Percentiles rank a stretch among this genome's conserved stretches.
Conservation (phyloP, 2,797 vertebrate genomes). For the Manis javanica region DNA sequence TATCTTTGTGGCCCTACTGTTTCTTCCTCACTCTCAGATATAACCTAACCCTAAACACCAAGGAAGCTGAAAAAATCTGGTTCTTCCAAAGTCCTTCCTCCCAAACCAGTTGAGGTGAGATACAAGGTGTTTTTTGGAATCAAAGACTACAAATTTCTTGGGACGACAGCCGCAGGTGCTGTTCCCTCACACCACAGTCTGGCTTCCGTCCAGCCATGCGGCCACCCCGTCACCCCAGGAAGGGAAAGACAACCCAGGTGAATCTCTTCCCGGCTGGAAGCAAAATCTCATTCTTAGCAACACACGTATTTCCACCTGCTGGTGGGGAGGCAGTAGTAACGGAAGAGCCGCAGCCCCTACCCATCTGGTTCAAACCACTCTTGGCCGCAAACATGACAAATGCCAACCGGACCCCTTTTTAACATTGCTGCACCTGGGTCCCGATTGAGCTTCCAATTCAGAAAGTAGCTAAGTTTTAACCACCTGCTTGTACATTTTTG, state of each 20-base stretch:
- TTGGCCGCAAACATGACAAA: background rate
- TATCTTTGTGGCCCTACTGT: background rate
- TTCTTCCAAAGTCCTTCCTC: background rate
- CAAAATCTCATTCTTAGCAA: background rate
- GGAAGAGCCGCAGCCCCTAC: background rate
- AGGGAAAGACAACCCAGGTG: background rate
- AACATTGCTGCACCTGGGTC: background rate
- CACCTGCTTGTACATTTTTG: background rate
- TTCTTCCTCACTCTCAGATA: conserved; percentile 42
- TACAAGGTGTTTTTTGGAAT: background rate
- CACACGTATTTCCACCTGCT: background rate
- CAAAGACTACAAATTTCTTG: background rate
- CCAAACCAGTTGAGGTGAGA: background rate
- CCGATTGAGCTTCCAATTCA: background rate
- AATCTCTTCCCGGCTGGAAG: background rate
- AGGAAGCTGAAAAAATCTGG: background rate
- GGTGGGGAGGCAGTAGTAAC: background rate
- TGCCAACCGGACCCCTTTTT: background rate
- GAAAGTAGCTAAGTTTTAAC: background rate
- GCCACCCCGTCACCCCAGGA: background rate
- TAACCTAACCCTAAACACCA: background rate
- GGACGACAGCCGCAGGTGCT: too few species aligned
- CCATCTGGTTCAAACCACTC: background rate
- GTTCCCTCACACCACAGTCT: background rate
- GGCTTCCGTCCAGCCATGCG: background rate